phyloP scores from a whole-genome alignment of 2,888 invertebrate genomes.

The Drosophila stalkeri region DNA sequence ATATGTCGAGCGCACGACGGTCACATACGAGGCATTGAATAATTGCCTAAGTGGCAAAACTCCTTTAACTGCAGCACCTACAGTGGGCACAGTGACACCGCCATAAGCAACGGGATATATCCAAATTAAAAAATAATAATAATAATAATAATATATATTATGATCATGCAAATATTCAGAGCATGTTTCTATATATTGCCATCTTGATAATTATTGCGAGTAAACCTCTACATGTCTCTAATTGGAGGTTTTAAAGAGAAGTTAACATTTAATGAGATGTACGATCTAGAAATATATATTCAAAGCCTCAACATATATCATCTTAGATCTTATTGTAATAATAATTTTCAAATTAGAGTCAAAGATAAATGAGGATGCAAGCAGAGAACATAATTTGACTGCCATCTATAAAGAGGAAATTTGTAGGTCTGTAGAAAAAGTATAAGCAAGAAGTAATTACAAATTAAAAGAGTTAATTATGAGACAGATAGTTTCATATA shows the following conservation, averaged over 20 bases:
- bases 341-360: neutral
- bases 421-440: neutral
- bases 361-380: neutral
- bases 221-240: too few species aligned
- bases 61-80: neutral
- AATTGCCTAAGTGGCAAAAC: conserved; percentile 27
- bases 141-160: too few species aligned
- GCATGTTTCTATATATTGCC: neutral
- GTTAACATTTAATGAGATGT: neutral
- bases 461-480: neutral
- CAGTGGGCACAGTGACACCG: too few species aligned
- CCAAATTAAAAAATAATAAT: too few species aligned
- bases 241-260: neutral
- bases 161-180: neutral
- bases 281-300: neutral
- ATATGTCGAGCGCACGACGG: conserved; percentile 38
- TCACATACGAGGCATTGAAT: conserved; percentile 46
- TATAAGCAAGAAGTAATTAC: neutral
- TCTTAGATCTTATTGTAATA: too few species aligned
- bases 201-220: neutral
- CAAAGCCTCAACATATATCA: too few species aligned
- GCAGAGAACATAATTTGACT: neutral
- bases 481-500: neutral
- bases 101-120: too few species aligned
- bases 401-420: neutral